phyloP scores from a whole-genome alignment of 2,113 vertebrate species.

The Hystrix cristata region DNA sequence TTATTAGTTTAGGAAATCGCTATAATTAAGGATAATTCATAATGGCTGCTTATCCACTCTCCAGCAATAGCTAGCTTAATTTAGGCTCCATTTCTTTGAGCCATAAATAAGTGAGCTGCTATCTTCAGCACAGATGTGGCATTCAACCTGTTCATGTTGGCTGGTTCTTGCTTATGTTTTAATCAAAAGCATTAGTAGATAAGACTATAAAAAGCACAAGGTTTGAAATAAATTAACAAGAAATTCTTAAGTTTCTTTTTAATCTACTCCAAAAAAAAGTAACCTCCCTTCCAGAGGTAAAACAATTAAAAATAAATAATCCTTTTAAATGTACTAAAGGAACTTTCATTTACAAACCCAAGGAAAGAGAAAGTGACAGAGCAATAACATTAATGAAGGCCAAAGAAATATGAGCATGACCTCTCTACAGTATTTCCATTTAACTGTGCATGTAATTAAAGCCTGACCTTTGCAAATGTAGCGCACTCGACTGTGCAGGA shows the following conservation, averaged over 20 bases:
- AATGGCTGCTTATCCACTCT: constrained; percentile 94
- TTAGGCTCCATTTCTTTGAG: constrained; percentile 92
- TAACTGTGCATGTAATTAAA: constrained; percentile 83
- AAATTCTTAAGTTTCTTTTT: constrained; percentile 63
- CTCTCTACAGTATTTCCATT: constrained; percentile 84
- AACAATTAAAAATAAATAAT: constrained; percentile 77
- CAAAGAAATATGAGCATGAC: constrained; percentile 80
- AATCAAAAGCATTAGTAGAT: constrained; percentile 87
- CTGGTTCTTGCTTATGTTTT: constrained; percentile 88
- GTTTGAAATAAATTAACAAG: constrained; percentile 85
- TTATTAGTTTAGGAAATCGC: constrained; percentile 99
- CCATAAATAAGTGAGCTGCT: constrained; percentile 89
- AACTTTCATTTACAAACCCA: constrained; percentile 70
- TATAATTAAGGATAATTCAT: constrained; percentile 99
- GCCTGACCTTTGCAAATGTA: constrained; percentile 84
- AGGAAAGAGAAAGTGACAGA: constrained; percentile 79
- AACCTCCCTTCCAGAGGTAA: constrained; percentile 54
- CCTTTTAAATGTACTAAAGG: constrained; percentile 55
- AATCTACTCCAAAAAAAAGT: neutral
- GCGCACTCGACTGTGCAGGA: neutral
- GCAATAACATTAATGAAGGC: constrained; percentile 85
- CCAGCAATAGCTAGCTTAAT: constrained; percentile 92
- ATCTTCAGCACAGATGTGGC: constrained; percentile 90
- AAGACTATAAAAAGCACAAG: constrained; percentile 85
- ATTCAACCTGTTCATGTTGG: constrained; percentile 89